Evolutionary conservation across 2,113 vertebrate species (phyloP).

Genomic region (Leptosomus discolor): DNA sequence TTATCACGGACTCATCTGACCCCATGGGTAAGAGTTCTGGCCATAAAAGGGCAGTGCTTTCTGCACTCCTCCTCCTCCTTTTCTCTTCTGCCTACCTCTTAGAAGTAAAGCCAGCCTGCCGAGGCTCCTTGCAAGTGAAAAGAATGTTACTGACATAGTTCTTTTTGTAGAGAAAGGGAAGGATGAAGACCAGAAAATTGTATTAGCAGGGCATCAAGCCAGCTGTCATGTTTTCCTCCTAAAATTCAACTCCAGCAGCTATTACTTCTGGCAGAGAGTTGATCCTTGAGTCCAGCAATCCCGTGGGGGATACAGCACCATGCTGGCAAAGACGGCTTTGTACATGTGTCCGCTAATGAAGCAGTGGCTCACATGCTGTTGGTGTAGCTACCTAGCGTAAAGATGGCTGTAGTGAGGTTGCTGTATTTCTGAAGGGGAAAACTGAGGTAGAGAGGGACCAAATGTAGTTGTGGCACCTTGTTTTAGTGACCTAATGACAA

Average conservation of each 20-base stretch:
- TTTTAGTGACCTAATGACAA: accelerated
- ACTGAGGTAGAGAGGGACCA: not conserved
- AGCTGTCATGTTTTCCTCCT: not conserved
- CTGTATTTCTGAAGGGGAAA: not conserved
- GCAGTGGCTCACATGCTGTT: accelerated
- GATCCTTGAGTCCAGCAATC: not conserved
- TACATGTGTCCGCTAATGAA: accelerated
- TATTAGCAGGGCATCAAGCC: not conserved
- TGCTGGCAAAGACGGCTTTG: not conserved
- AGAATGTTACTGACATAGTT: not conserved
- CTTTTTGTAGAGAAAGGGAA: not conserved
- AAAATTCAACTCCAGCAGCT: not conserved
- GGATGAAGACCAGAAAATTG: not conserved
- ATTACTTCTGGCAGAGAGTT: not conserved
- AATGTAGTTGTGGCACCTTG: not conserved
- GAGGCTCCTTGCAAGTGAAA: not conserved
- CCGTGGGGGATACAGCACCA: not conserved
- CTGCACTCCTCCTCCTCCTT: not conserved
- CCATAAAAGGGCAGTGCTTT: not conserved
- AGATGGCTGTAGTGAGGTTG: not conserved
- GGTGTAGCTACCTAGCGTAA: not conserved
- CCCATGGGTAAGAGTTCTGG: constrained; percentile 86
- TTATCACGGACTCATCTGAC: constrained; percentile 97
- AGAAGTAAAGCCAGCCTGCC: not conserved
- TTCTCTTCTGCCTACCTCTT: not conserved